A percentile compares a stretch with the other conserved stretches of the same genome.
These are phyloP conservation scores for Cacatua alba DNA, from an alignment of 2,113 vertebrate genomes.

Conservation along the genomic window DNA sequence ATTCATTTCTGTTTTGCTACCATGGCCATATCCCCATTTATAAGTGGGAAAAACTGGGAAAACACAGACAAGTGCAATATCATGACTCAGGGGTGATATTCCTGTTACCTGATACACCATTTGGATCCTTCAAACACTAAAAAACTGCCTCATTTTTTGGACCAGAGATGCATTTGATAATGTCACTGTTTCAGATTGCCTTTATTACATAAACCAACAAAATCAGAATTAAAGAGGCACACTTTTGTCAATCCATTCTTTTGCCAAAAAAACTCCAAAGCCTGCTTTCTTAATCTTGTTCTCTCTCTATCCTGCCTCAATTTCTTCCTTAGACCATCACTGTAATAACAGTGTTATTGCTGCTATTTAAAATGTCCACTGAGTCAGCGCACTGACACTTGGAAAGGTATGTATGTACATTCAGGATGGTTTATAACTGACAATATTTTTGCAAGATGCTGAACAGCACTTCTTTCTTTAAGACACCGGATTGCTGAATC, in stretches of 20 bases:
- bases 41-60: background rate
- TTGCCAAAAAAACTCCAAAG: rapidly evolving
- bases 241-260: background rate
- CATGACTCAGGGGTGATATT: background rate
- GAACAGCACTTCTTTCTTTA: background rate
- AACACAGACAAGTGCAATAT: background rate
- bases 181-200: background rate
- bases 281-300: background rate
- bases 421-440: background rate
- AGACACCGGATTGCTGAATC: background rate
- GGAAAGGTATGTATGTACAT: background rate
- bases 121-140: background rate
- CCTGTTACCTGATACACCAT: background rate
- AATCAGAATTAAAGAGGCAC: background rate
- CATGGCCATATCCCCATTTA: background rate
- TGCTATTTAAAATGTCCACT: background rate
- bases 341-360: background rate
- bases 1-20: background rate
- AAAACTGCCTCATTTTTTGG: background rate
- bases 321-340: background rate
- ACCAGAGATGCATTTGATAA: background rate
- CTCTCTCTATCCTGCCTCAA: background rate
- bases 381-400: background rate
- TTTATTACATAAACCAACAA: background rate
- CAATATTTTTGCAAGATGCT: background rate